Base-by-base conservation (phyloP, 2,888 invertebrate genomes). In the Lochmaea crataegi region DNA sequence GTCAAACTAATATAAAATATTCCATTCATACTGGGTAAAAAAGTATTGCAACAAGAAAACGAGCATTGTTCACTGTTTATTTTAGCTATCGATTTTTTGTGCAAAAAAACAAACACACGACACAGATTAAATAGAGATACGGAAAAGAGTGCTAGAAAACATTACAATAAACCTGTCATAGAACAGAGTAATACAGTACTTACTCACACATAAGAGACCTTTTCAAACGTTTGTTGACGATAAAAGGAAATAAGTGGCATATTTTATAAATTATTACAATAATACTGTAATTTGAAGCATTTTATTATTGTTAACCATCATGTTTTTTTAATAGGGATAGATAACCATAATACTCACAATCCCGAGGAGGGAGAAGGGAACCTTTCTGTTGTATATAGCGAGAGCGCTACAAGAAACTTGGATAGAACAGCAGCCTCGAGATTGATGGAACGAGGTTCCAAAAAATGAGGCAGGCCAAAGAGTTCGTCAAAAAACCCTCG, bases 71-170 rank as follows among this genome's bases (percentile, higher is more conserved):
- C 65, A 58, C 65, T 72, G 32, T 72, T 63, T 69, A 69, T 56
- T 69, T 48, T 63, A 38, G 1, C 45, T 53, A 71, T 69, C 51
- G 74, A 75, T 69, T 67, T 72, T 74, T 72, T 75, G 61, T 58
- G 66, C 38, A 7, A 66, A 65, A 68, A 68, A 75, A 69, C 72
- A 66, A 61, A 61, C 61, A 61, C 16, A 61, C 53, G 53, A 58
- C 45, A 53, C 16, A 51, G 61, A 68, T 63, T 69, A 63, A 72
- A 74, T 48, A 60, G 42, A 63, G 69, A 69, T 69, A 63, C 14
- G 69, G 26, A 14, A 63, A 69, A 63, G 7, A 63, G 63, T 41
- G 53, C 53, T 69, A 41, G 63, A 63, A 63, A 63, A 63, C 45
- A 51, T 63, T 41, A 38, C 41, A 68, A 68, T 68, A 61, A 68